A percentile compares a stretch with the other conserved stretches of the same genome.
These are phyloP conservation scores for Orientallactaga sibirica DNA, from an alignment of 2,797 vertebrate genomes.

Conservation along the genomic window DNA sequence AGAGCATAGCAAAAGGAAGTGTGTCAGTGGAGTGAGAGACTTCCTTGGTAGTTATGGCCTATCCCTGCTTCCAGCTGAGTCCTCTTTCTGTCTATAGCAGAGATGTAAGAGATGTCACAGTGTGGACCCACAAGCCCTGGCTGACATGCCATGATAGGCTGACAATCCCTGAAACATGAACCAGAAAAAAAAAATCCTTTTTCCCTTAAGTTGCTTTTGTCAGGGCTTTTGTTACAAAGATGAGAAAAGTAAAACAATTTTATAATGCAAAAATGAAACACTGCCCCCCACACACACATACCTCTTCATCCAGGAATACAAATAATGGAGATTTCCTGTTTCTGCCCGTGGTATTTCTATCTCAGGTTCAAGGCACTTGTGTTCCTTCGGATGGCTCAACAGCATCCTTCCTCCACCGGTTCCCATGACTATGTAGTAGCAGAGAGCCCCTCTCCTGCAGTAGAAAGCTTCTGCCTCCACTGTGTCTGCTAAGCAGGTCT, in stretches of 20 bases:
- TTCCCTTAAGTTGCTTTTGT: not conserved
- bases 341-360: no score
- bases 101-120: no score
- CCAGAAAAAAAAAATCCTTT: no score
- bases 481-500: not conserved
- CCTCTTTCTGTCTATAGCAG: no score
- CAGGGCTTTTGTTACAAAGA: not conserved
- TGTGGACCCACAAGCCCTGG: no score
- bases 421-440: accelerated
- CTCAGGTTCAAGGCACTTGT: not conserved
- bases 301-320: not conserved
- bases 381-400: not conserved
- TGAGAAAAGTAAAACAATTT: not conserved
- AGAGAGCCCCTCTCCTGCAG: not conserved
- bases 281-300: not conserved
- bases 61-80: not conserved
- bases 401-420: accelerated
- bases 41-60: no score
- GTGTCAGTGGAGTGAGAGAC: no score
- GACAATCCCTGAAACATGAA: no score
- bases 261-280: not conserved
- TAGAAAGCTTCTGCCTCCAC: not conserved
- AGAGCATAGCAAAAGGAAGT: no score
- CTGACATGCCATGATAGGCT: no score
- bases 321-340: not conserved